A percentile compares a stretch with the other conserved stretches of the same genome.
Conservation (phyloP, 2,113 vertebrate species). For the Cryptomyrus ogoouensis region DNA sequence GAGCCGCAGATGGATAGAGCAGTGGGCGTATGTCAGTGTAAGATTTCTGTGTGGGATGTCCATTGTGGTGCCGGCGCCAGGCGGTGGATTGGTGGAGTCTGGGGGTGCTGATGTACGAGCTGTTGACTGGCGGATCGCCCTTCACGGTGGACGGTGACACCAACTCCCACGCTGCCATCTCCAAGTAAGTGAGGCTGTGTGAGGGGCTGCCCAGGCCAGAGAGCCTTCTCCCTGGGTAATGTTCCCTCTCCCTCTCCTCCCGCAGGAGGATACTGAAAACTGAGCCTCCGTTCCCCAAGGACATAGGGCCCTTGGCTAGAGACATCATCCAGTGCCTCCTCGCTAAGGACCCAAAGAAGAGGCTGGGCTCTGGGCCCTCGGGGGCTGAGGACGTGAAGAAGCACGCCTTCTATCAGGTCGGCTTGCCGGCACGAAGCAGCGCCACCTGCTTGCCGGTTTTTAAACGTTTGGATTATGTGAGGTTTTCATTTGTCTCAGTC, state of each 20-base stretch:
- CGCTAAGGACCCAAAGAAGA: constrained; percentile 89
- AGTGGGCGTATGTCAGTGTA: neutral
- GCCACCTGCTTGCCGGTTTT: neutral
- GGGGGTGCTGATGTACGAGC: constrained; percentile 94
- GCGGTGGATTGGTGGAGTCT: constrained; percentile 99
- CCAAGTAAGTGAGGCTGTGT: constrained; percentile 66
- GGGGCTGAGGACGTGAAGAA: constrained; percentile 84
- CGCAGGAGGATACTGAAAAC: constrained; percentile 92
- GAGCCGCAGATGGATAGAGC: neutral
- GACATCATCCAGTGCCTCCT: constrained; percentile 84
- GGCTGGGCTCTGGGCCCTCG: constrained; percentile 79
- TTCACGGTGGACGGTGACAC: constrained; percentile 95
- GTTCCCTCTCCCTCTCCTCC: constrained; percentile 4
- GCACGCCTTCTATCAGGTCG: constrained; percentile 93
- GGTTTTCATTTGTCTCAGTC: neutral
- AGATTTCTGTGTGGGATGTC: constrained; percentile 14
- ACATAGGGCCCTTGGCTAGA: constrained; percentile 82
- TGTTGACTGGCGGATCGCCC: constrained; percentile 91
- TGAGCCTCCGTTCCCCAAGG: constrained; percentile 89
- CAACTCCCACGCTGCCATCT: constrained; percentile 95
- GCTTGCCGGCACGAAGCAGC: constrained; percentile 7
- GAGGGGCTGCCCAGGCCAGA: neutral
- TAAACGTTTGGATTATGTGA: neutral
- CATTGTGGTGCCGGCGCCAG: constrained; percentile 47
- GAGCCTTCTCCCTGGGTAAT: neutral